Evolutionary conservation across 1,140 invertebrate genomes (phyloP), one percentile per base, ranked within the genome.

Genomic region (Monochamus saltuarius): DNA sequence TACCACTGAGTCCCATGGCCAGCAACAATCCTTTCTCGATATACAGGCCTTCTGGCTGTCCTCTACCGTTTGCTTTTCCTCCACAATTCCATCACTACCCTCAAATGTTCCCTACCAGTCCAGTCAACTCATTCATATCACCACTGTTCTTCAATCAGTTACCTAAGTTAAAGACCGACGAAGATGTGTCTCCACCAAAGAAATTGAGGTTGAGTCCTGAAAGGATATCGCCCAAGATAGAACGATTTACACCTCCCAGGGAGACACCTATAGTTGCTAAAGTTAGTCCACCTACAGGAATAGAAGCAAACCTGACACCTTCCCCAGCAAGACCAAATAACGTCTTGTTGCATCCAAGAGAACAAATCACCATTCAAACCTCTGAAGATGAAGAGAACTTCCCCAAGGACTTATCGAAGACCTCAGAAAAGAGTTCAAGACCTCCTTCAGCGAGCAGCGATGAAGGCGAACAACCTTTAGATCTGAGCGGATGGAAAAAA

Each of bases 11-110:
- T 78, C 61, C 73, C 43, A 73, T 73, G 70, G 67, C 64, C 62
- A 81, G 79, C 77, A 82, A 82, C 76, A 82, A 85, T 68, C 87
- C 88, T 0, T 88, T 89, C 67, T 80, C 88, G 6, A 83, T 89
- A 68, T 91, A 88, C 62, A 77, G 82, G 7, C 75, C 83, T 56
- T 75, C 78, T 3, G 10, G 61, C 60, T 53, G 65, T 46, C 64
- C 67, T 39, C 39, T 81, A 4, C 74, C 81, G 0, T 83, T 84
- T 42, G 45, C 60, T 13, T 64, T 85, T 84, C 73, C 79, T 14
- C 76, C 80, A 0, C 77, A 76, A 43, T 76, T 84, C 46, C 68
- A 75, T 7, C 72, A 76, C 4, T 83, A 82, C 54, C 77, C 17
- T 8, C 76, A 84, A 39, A 85, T 87, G 49, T 80, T 77, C 47